Evolutionary conservation across 2,888 invertebrate species (phyloP), one percentile per base, ranked within the genome.

Genomic region (Yponomeuta sedellus): DNA sequence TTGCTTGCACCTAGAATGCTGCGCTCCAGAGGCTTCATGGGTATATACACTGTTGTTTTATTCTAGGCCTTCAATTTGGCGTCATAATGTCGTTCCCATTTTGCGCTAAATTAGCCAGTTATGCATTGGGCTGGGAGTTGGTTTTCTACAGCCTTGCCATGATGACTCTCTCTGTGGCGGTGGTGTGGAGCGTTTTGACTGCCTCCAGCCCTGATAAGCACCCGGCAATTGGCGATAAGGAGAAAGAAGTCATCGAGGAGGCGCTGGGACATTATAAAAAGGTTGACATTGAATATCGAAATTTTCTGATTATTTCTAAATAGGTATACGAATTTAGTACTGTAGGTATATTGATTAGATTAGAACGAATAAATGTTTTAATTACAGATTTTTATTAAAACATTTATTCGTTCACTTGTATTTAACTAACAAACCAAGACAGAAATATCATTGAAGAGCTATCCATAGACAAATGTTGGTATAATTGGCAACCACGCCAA

Each of bases 111-210:
- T 66, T 90, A 0, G 34, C 34, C 34, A 34, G 8, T 34, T 34
- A 34, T 6, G 72, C 74, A 0, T 74, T 89, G 0, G 85, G 88
- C 0, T 90, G 90, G 90, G 86, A 88, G 72, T 74, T 90, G 57
- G 74, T 88, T 6, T 88, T 80, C 73, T 90, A 88, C 69, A 71
- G 81, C 0, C 71, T 85, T 66, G 85, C 85, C 0, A 88, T 87
- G 80, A 69, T 85, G 66, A 73, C 79, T 0, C 67, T 88, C 0
- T 80, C 87, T 0, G 79, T 83, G 78, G 82, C 85, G 0, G 77
- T 78, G 0, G 69, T 86, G 10, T 83, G 85, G 71, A 77, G 73
- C 0, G 72, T 84, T 0, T 74, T 90, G 6, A 89, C 89, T 0
- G 81, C 87, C 0, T 79, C 80, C 65, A 71, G 81, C 0, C 89